Percentiles rank a stretch among this genome's conserved stretches.
phyloP scores from a whole-genome alignment of 2,113 vertebrate species.

The Sialia sialis region DNA sequence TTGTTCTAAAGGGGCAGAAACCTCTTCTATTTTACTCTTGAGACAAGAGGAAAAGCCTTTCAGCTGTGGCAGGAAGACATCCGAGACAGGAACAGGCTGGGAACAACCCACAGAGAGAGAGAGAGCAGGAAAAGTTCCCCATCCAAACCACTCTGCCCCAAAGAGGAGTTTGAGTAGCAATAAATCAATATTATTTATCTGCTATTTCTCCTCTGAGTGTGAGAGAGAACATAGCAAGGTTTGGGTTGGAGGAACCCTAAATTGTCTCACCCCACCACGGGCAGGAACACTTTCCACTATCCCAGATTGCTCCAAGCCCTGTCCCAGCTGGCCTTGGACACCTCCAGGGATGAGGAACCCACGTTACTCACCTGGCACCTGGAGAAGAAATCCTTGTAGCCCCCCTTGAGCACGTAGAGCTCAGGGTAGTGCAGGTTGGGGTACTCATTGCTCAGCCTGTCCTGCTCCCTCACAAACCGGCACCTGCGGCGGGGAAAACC shows the following conservation, averaged over 20 bases:
- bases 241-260: background rate
- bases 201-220: fast-evolving
- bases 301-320: fast-evolving
- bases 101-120: background rate
- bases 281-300: background rate
- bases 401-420: conserved; percentile 91
- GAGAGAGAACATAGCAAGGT: fast-evolving
- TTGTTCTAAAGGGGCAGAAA: background rate
- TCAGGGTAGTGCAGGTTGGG: conserved; percentile 93
- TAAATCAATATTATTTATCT: background rate
- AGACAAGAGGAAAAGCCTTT: background rate
- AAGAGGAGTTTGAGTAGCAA: fast-evolving
- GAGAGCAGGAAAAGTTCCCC: background rate
- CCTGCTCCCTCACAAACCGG: conserved; percentile 86
- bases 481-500: conserved; percentile 56
- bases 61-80: background rate
- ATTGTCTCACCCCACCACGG: no score
- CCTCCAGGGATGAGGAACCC: background rate
- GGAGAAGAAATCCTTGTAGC: conserved; percentile 92
- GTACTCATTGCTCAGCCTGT: conserved; percentile 87
- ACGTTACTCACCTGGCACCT: conserved; percentile 72
- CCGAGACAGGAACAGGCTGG: fast-evolving
- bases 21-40: background rate
- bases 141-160: no score
- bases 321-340: background rate